Evolutionary conservation across 2,113 vertebrate species (phyloP).

Genomic region (Prietella phreatophila): DNA sequence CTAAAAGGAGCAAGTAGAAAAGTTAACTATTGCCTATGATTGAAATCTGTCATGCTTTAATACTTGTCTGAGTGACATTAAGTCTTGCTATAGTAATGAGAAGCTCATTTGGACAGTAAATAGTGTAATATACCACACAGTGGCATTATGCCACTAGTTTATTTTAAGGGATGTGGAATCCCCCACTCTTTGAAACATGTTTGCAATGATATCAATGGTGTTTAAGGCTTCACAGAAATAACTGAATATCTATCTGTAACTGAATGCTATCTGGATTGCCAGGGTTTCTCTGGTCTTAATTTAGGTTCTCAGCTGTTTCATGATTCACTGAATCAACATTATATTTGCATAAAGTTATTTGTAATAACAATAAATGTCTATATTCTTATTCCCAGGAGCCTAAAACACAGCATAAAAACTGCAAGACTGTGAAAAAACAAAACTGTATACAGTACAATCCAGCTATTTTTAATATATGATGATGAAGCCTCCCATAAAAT

Average conservation of each 20-base stretch:
- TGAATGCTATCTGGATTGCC: constrained; percentile 22
- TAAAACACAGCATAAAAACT: background rate
- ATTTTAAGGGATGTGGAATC: constrained; percentile 50
- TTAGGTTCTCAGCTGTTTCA: constrained; percentile 19
- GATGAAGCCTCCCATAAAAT: background rate
- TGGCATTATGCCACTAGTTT: constrained; percentile 27
- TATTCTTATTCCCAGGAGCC: background rate
- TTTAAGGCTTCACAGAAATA: constrained; percentile 54
- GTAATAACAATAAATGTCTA: background rate
- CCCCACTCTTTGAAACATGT: constrained; percentile 39
- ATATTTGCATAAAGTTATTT: background rate
- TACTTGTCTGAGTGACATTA: background rate
- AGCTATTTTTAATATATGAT: background rate
- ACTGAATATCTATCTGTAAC: constrained; percentile 52
- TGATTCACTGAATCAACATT: constrained; percentile 2
- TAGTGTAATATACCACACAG: background rate
- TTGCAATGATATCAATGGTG: constrained; percentile 55
- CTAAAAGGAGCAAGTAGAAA: constrained; percentile 1
- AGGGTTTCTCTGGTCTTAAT: constrained; percentile 29
- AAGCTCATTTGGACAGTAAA: background rate
- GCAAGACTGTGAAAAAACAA: no score
- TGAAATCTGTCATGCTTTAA: constrained; percentile 7
- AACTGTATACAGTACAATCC: background rate
- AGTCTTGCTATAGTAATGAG: constrained; percentile 3
- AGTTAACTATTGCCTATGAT: background rate